phyloP scores from a whole-genome alignment of 1,140 invertebrate genomes.

The Zaprionus camerounensis region DNA sequence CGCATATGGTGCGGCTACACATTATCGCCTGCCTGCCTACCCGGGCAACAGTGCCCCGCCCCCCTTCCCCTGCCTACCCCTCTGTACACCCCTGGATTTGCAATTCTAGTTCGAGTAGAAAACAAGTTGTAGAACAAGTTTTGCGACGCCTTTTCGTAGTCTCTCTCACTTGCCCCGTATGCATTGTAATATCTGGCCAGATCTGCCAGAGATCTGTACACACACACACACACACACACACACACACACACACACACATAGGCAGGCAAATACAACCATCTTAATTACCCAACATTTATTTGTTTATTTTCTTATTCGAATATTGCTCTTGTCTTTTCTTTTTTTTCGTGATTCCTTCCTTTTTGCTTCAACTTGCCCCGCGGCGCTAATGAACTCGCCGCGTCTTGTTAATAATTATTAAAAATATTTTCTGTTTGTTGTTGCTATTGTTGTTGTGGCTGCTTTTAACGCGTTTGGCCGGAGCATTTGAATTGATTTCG shows the following conservation, averaged over 20 bases:
- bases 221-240: constrained; percentile 27
- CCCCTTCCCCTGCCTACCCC: neutral
- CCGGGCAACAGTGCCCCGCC: constrained; percentile 16
- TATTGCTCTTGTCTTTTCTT: constrained; percentile 22
- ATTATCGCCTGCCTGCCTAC: constrained; percentile 48
- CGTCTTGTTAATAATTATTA: constrained; percentile 81
- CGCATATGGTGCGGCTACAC: constrained; percentile 71
- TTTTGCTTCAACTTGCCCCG: constrained; percentile 29
- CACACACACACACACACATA: constrained; percentile 32
- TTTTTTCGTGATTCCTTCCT: constrained; percentile 8
- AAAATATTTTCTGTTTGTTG: constrained; percentile 54
- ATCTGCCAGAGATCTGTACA: constrained; percentile 1
- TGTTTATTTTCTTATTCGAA: constrained; percentile 71
- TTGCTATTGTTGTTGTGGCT: constrained; percentile 50
- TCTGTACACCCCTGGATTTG: constrained; percentile 10
- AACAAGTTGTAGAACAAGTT: constrained; percentile 81
- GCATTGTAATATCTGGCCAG: neutral
- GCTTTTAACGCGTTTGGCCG: constrained; percentile 76
- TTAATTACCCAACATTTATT: constrained; percentile 81
- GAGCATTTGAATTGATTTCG: constrained; percentile 80
- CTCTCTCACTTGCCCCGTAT: neutral
- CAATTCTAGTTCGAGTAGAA: constrained; percentile 73
- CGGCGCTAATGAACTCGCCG: constrained; percentile 77
- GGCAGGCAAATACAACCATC: constrained; percentile 53
- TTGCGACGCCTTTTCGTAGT: constrained; percentile 61